Percentiles rank a stretch among this genome's conserved stretches.
Evolutionary conservation across 2,113 vertebrate species (phyloP).

Genomic region (Mustelus asterias): DNA sequence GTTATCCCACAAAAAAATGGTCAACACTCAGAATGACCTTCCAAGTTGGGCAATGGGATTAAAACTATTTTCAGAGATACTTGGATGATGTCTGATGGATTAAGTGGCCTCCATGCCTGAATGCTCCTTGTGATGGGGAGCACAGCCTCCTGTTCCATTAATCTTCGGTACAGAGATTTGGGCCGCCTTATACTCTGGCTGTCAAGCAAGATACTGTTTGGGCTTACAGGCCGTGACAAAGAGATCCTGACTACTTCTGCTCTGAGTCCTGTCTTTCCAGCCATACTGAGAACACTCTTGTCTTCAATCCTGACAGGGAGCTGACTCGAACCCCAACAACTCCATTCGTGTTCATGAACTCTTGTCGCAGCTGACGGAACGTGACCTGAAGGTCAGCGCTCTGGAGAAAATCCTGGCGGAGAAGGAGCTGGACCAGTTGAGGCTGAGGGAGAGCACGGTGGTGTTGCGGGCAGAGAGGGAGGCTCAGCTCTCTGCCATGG

Average conservation of each 20-base stretch:
- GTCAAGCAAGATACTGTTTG: neutral
- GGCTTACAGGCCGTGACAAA: neutral
- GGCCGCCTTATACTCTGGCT: neutral
- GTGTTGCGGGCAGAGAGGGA: constrained; percentile 48
- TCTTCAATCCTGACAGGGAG: neutral
- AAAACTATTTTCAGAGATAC: neutral
- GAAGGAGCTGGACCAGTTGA: constrained; percentile 55
- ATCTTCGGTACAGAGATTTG: neutral
- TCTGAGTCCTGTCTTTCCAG: neutral
- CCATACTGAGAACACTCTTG: neutral
- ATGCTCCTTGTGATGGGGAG: neutral
- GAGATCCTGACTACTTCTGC: neutral
- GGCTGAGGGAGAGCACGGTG: constrained; percentile 43
- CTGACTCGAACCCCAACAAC: constrained; percentile 28
- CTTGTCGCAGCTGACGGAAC: constrained; percentile 45
- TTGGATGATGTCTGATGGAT: neutral
- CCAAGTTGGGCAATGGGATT: neutral
- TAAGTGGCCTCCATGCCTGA: neutral
- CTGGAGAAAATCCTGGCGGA: constrained; percentile 55
- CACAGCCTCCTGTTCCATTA: neutral
- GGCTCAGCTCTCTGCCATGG: constrained; percentile 45
- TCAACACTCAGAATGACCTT: neutral
- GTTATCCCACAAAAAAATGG: neutral
- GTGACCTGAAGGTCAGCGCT: constrained; percentile 41
- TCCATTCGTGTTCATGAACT: constrained; percentile 41